A percentile compares a stretch with the other conserved stretches of the same genome.
Conservation (phyloP, 2,797 vertebrate species). For the Vultur gryphus region DNA sequence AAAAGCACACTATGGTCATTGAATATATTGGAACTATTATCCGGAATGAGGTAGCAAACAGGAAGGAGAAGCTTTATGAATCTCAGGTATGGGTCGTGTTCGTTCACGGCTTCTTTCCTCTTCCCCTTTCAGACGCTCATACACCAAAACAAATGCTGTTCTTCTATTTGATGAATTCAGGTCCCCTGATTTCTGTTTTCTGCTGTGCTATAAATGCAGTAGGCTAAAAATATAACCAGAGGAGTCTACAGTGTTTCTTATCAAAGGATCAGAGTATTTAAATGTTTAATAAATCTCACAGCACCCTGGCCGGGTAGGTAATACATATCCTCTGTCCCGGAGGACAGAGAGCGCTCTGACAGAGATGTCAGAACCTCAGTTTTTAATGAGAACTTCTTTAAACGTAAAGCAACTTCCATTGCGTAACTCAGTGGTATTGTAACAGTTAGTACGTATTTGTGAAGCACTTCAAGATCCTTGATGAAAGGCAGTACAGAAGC, state of each 20-base stretch:
- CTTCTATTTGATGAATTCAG: background rate
- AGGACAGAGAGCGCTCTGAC: background rate
- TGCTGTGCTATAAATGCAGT: background rate
- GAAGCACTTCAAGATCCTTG: rapidly evolving
- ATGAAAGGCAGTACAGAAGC: background rate
- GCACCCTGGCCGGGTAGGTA: background rate
- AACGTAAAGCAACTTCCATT: background rate
- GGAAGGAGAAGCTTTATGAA: conserved; percentile 91
- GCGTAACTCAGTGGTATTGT: background rate
- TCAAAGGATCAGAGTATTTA: background rate
- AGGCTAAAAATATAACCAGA: background rate
- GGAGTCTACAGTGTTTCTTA: no score
- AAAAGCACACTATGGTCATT: conserved; percentile 99
- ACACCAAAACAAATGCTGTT: background rate
- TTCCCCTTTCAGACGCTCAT: background rate
- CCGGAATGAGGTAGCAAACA: conserved; percentile 93
- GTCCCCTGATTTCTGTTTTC: background rate
- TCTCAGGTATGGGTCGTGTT: conserved; percentile 79
- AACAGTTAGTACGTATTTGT: rapidly evolving
- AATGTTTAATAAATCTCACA: background rate
- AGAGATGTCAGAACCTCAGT: background rate
- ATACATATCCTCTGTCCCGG: rapidly evolving
- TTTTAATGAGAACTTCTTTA: background rate
- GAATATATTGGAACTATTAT: conserved; percentile 97
- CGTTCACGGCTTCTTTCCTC: background rate